Conservation (phyloP, 1,140 invertebrate species). For the Bombus difficillimus region DNA sequence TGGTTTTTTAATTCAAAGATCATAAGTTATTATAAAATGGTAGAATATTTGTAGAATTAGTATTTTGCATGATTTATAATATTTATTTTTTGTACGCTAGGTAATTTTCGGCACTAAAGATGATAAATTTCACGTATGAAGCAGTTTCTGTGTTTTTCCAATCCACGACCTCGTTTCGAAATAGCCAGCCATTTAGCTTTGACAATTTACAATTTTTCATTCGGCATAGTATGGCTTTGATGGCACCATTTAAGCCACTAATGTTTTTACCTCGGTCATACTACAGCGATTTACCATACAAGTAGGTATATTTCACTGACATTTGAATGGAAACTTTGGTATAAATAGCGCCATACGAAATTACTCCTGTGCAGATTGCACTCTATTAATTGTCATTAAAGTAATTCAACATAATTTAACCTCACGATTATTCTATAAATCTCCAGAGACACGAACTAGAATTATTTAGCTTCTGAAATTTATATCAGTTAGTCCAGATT, state of each 20-base stretch:
- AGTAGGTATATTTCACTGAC: background rate
- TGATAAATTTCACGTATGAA: background rate
- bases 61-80: background rate
- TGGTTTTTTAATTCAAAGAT: background rate
- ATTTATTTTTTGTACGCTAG: background rate
- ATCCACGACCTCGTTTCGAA: background rate
- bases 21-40: background rate
- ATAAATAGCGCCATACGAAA: background rate
- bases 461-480: no score
- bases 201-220: conserved; percentile 12
- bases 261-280: background rate
- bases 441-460: no score
- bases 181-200: background rate
- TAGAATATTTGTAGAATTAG: background rate
- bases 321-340: background rate
- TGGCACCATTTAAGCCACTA: background rate
- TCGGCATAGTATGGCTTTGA: background rate
- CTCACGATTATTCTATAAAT: background rate
- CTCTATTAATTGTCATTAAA: background rate
- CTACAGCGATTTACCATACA: background rate
- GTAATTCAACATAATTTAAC: background rate
- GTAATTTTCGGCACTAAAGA: background rate
- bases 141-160: conserved; percentile 6
- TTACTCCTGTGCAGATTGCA: background rate
- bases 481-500: no score